Base-by-base conservation (phyloP, 2,888 invertebrate species). In the Ichneumon xanthorius region DNA sequence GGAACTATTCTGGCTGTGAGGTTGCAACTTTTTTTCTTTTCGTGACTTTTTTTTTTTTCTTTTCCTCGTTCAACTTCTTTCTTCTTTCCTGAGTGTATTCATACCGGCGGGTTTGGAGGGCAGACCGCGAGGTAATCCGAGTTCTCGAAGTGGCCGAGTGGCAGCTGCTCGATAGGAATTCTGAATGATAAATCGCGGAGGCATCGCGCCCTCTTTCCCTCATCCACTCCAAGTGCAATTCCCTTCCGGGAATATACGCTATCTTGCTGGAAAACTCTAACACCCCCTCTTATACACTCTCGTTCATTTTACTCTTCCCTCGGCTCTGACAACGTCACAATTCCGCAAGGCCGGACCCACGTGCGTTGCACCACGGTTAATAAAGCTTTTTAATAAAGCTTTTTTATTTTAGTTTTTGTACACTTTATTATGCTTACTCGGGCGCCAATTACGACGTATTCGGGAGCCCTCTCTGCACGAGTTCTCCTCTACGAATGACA, bases 71-170 rank as follows among this genome's bases (percentile, higher is more conserved):
- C 53, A 26, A 19, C 61, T 30, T 11, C n/a, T 75, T 75, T 48
- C 26, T 75, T 50, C 30, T 30, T 37, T 6, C 5, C 11, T n/a
- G 30, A 45, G 26, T 6, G 63, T 48, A 19, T 63, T 30, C 16
- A 63, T 63, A 33, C 16, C 9, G 33, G 4, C 63, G 63, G 30
- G 63, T 63, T 63, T 16, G 30, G 63, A 2, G 30, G 48, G 26
- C 50, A 48, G 30, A 6, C n/a, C 33, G 63, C 63, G 14, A 14
- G 50, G 48, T 75, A 75, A 75, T 75, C 33, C 63, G 61, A 75
- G 75, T 75, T 75, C 75, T 63, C 33, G 14, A 75, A 63, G 75
- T 63, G 26, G 26, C 30, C 45, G 61, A 73, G 58, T 73, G 30
- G 26, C 61, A 73, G 45, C 75, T 75, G 16, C 75, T 48, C 75